Evolutionary conservation across 2,888 invertebrate species (phyloP).

Genomic region (Drosophila paracracens): DNA sequence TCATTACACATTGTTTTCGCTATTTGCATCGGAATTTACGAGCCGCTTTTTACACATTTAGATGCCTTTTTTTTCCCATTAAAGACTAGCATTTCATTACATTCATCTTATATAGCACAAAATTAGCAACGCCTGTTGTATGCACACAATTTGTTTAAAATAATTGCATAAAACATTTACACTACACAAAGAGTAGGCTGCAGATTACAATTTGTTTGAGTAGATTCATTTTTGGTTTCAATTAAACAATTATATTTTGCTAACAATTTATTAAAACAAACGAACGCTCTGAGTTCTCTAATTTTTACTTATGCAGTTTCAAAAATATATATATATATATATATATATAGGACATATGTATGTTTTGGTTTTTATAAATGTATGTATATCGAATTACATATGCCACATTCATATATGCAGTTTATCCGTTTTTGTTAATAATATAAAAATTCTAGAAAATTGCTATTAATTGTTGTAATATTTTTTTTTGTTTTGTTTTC

Average conservation of each 20-base stretch:
- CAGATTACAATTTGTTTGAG: slow-evolving; percentile 52
- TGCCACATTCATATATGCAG: slow-evolving; percentile 46
- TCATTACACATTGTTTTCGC: slow-evolving; percentile 32
- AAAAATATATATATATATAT: slow-evolving; percentile 67
- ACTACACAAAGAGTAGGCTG: slow-evolving; percentile 73
- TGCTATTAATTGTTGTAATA: slow-evolving; percentile 68
- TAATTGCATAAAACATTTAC: slow-evolving; percentile 66
- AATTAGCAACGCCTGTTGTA: slow-evolving; percentile 20
- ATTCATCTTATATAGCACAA: slow-evolving; percentile 60
- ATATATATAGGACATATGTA: slow-evolving; percentile 52
- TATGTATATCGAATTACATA: slow-evolving; percentile 55
- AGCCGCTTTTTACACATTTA: slow-evolving; percentile 43
- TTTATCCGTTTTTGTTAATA: slow-evolving; percentile 56
- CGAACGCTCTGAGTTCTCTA: slow-evolving; percentile 60
- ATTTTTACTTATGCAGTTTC: slow-evolving; percentile 62
- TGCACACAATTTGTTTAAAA: slow-evolving; percentile 58
- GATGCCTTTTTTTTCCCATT: slow-evolving; percentile 37
- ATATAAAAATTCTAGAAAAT: slow-evolving; percentile 84
- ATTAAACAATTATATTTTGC: slow-evolving; percentile 55
- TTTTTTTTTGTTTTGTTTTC: slow-evolving; percentile 33
- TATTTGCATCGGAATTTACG: slow-evolving; percentile 18
- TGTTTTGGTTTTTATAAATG: slow-evolving; percentile 3
- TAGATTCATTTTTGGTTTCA: slow-evolving; percentile 59
- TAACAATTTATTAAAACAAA: slow-evolving; percentile 60
- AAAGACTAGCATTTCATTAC: slow-evolving; percentile 66